Evolutionary conservation across 2,797 vertebrate genomes (phyloP).

Genomic region (Synanceia verrucosa): DNA sequence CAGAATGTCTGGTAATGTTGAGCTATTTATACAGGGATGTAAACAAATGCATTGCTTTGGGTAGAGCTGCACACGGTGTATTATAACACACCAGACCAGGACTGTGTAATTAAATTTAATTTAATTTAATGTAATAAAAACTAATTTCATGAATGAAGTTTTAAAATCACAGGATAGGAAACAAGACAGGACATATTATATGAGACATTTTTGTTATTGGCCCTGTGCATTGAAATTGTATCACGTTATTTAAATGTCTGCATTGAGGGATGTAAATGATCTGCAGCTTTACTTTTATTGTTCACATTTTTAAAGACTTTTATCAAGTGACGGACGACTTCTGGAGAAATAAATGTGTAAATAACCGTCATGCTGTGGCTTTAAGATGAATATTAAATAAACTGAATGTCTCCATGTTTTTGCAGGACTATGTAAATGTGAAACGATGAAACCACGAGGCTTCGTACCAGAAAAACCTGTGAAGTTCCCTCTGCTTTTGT

Average conservation of each 20-base stretch:
- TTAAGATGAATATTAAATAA: neutral
- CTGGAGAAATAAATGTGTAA: neutral
- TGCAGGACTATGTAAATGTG: constrained; percentile 72
- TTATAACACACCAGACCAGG: too few species aligned
- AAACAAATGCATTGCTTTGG: too few species aligned
- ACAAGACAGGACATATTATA: constrained; percentile 9
- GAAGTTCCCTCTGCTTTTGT: constrained; percentile 79
- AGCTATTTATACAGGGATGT: too few species aligned
- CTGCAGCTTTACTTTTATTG: neutral
- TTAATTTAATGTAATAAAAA: too few species aligned
- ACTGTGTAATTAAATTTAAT: too few species aligned
- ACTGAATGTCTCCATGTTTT: constrained; percentile 28
- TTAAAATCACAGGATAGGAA: neutral
- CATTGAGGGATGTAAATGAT: neutral
- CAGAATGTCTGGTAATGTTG: too few species aligned
- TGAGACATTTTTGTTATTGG: neutral
- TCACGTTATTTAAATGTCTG: neutral
- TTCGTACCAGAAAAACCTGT: constrained; percentile 94
- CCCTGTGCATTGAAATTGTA: neutral
- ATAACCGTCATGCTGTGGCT: neutral
- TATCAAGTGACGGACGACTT: neutral
- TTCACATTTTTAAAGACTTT: neutral
- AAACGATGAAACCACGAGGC: constrained; percentile 74
- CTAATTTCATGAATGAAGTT: too few species aligned
- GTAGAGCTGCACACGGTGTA: too few species aligned